phyloP scores from a whole-genome alignment of 2,113 vertebrate species.

The Trogon surrucura region DNA sequence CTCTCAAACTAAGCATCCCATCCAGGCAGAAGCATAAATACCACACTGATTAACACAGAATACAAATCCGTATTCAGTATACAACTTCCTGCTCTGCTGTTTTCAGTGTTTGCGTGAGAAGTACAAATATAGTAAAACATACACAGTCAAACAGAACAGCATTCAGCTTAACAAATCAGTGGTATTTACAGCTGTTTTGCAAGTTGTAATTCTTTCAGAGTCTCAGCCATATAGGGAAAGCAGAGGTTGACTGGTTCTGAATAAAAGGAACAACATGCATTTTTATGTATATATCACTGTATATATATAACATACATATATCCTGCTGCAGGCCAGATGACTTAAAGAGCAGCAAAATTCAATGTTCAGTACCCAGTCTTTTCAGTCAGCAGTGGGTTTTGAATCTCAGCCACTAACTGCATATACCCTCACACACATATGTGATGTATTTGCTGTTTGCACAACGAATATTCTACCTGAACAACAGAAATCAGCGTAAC shows the following conservation, averaged over 20 bases:
- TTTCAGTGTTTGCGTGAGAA: neutral
- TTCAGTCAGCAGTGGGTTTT: neutral
- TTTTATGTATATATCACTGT: neutral
- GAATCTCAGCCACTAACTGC: neutral
- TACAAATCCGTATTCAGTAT: neutral
- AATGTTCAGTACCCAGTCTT: neutral
- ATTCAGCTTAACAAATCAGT: neutral
- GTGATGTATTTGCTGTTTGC: neutral
- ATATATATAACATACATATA: neutral
- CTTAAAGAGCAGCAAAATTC: neutral
- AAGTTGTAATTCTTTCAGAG: neutral
- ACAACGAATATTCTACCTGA: neutral
- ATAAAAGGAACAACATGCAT: neutral
- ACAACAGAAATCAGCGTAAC: neutral
- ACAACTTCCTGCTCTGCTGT: neutral
- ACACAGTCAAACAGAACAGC: neutral
- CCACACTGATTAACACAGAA: neutral
- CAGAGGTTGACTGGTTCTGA: neutral
- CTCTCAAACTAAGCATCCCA: constrained; percentile 26
- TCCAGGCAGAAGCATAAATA: neutral
- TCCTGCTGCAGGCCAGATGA: neutral
- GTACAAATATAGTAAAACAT: neutral
- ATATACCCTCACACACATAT: neutral
- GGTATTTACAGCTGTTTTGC: neutral
- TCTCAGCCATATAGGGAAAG: neutral